These are phyloP conservation scores for Drosophila sp. DNA, from an alignment of 1,140 invertebrate genomes.

Conservation along the genomic window DNA sequence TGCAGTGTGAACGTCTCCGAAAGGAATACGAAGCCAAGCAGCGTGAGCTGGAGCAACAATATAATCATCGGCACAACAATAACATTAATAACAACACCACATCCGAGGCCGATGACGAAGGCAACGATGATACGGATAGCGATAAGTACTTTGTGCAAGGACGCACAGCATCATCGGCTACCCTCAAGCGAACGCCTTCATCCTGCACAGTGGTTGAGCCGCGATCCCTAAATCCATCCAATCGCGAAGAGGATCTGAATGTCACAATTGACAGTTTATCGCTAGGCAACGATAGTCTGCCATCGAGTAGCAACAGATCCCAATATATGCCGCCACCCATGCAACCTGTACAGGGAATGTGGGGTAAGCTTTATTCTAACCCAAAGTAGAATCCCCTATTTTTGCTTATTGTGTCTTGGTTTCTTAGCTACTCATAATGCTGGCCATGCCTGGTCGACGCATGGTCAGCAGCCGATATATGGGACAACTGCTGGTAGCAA, in stretches of 20 bases:
- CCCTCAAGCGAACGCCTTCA: constrained; percentile 57
- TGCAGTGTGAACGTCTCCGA: constrained; percentile 55
- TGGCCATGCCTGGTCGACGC: constrained; percentile 36
- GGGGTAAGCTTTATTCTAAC: constrained; percentile 55
- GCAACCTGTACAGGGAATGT: constrained; percentile 67
- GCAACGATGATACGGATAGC: constrained; percentile 73
- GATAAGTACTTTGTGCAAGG: constrained; percentile 60
- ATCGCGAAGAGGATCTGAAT: constrained; percentile 59
- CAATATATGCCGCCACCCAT: constrained; percentile 79
- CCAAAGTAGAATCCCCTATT: background rate
- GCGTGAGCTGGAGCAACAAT: constrained; percentile 69
- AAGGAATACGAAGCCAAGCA: constrained; percentile 76
- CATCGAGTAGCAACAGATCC: constrained; percentile 77
- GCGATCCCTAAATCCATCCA: constrained; percentile 36
- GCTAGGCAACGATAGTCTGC: constrained; percentile 72
- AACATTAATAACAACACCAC: constrained; percentile 55
- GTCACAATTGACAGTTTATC: constrained; percentile 67
- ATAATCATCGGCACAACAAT: constrained; percentile 27
- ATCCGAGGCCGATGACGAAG: constrained; percentile 77
- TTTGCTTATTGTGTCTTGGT: too few relatives aligned
- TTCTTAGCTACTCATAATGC: constrained; percentile 47
- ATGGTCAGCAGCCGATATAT: constrained; percentile 51
- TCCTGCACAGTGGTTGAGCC: constrained; percentile 63
- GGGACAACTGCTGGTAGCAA: constrained; percentile 24
- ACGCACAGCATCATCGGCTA: constrained; percentile 58